These are phyloP conservation scores for Rissa tridactyla DNA, from an alignment of 2,113 vertebrate species.

Conservation along the genomic window DNA sequence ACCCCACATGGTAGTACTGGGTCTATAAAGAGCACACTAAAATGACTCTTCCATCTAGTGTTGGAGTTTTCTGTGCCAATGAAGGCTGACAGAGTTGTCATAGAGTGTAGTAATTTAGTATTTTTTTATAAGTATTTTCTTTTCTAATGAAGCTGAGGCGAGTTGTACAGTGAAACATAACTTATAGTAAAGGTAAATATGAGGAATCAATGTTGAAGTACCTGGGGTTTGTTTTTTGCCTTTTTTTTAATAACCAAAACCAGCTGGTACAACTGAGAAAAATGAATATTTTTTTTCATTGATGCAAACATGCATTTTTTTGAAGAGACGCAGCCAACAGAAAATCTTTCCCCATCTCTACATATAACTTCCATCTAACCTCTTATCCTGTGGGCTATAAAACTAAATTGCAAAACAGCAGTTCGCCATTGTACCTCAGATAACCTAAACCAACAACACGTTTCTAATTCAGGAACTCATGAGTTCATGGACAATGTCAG, in stretches of 20 bases:
- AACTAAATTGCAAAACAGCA: not conserved
- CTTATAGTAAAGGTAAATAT: not conserved
- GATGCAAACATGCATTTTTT: not conserved
- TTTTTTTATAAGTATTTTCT: not conserved
- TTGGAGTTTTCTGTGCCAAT: conserved; percentile 65
- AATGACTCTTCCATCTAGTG: conserved; percentile 39
- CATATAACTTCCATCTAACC: not conserved
- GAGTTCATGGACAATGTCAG: not conserved
- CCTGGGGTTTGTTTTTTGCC: accelerated
- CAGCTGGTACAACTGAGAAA: not conserved
- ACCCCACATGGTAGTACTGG: conserved; percentile 65
- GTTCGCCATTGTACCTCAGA: not conserved
- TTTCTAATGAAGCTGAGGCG: not conserved
- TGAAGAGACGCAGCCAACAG: not conserved
- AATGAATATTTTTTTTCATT: not conserved
- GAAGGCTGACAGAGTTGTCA: conserved; percentile 35
- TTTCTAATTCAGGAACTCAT: not conserved
- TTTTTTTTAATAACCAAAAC: not conserved
- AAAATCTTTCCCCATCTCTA: not conserved
- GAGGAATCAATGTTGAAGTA: not conserved
- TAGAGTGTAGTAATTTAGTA: not conserved
- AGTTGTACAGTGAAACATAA: not conserved
- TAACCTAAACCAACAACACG: not conserved
- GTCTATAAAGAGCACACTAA: conserved; percentile 73
- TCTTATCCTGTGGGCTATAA: not conserved